Conservation (phyloP, 2,888 invertebrate species). For the Clostera curtula region DNA sequence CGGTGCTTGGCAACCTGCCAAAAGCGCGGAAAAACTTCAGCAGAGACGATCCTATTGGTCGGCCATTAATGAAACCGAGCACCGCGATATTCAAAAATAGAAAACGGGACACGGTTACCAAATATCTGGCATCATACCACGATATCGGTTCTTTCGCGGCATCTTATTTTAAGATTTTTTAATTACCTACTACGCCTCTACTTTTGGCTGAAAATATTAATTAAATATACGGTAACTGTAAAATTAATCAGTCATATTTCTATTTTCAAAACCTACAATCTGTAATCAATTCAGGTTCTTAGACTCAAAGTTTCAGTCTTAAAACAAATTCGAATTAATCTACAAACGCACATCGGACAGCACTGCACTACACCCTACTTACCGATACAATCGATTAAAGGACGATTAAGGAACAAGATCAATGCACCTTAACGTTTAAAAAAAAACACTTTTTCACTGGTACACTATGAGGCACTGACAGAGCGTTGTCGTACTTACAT, state of each 20-base stretch:
- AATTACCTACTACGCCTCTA: too few relatives aligned
- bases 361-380: slow-evolving; percentile 54
- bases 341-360: slow-evolving; percentile 22
- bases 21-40: slow-evolving; percentile 59
- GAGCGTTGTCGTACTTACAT: slow-evolving; percentile 63
- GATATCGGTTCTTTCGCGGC: slow-evolving; percentile 9
- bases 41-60: slow-evolving; percentile 52
- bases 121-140: slow-evolving; percentile 25
- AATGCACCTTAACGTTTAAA: slow-evolving; percentile 42
- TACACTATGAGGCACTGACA: slow-evolving; percentile 50
- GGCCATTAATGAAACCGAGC: slow-evolving; percentile 60
- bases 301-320: slow-evolving; percentile 9
- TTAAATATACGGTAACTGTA: too few relatives aligned
- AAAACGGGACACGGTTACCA: slow-evolving; percentile 43
- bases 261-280: too few relatives aligned
- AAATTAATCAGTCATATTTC: too few relatives aligned
- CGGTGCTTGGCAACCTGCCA: slow-evolving; percentile 57
- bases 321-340: slow-evolving; percentile 10
- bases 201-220: too few relatives aligned
- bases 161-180: too few relatives aligned
- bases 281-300: slow-evolving; percentile 3
- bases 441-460: slow-evolving; percentile 50
- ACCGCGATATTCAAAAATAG: slow-evolving; percentile 74
- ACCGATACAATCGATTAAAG: slow-evolving; percentile 31
- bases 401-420: slow-evolving; percentile 28